A percentile compares a stretch with the other conserved stretches of the same genome.
These are phyloP conservation scores for Atractosteus spatula DNA, from an alignment of 2,113 vertebrate species.

Conservation along the genomic window DNA sequence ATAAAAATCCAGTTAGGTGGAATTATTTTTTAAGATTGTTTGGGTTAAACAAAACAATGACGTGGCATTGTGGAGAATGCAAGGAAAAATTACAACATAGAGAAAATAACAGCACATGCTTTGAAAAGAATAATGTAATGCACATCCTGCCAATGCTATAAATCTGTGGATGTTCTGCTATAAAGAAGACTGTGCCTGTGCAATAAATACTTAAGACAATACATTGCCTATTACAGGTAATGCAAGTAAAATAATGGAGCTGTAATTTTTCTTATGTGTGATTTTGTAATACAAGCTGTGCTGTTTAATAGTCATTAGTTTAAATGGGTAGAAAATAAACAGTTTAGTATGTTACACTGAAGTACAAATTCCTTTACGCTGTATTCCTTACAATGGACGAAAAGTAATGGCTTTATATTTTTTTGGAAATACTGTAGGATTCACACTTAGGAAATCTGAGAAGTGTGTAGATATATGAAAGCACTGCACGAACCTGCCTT, in stretches of 20 bases:
- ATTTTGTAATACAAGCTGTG: conserved; percentile 31
- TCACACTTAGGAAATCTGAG: no score
- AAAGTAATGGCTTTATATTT: conserved; percentile 48
- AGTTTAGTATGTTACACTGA: conserved; percentile 46
- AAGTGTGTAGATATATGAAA: no score
- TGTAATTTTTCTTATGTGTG: conserved; percentile 54
- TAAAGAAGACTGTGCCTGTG: conserved; percentile 36
- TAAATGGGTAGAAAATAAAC: conserved; percentile 44
- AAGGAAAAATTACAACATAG: conserved; percentile 34
- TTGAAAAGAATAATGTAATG: conserved; percentile 35
- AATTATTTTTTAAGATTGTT: conserved; percentile 3
- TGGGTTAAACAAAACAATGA: conserved; percentile 3
- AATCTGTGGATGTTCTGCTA: conserved; percentile 50
- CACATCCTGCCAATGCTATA: conserved; percentile 35
- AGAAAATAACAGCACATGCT: conserved; percentile 42
- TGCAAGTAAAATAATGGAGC: conserved; percentile 66
- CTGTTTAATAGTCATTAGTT: conserved; percentile 58
- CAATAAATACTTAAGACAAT: conserved; percentile 53
- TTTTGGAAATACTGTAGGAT: no score
- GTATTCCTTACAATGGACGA: conserved; percentile 52
- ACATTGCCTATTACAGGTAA: conserved; percentile 60
- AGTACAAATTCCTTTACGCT: conserved; percentile 39
- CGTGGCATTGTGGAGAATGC: background rate
- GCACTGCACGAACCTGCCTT: no score
- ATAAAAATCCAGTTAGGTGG: conserved; percentile 4